phyloP scores from a whole-genome alignment of 2,113 vertebrate species.

The Psephotus haematonotus region DNA sequence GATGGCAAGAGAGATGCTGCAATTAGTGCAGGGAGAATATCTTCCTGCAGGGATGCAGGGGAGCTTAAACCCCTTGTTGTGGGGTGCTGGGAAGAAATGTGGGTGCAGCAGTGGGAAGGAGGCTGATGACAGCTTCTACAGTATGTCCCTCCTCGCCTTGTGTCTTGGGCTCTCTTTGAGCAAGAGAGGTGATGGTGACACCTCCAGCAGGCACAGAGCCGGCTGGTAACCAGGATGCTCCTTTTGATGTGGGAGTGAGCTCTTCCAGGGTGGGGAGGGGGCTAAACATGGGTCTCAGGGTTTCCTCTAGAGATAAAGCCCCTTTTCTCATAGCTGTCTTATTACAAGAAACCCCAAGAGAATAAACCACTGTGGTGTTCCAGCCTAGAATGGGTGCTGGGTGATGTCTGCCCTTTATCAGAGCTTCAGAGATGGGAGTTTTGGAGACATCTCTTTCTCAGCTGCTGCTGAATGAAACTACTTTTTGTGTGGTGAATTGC shows the following conservation, averaged over 20 bases:
- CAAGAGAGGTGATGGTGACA: not conserved
- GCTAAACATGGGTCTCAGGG: not conserved
- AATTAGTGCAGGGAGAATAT: not conserved
- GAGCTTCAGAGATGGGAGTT: not conserved
- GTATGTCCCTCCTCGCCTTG: fast-evolving
- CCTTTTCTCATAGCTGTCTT: not conserved
- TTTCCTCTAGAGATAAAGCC: not conserved
- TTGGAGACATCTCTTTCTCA: not conserved
- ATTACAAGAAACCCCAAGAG: not conserved
- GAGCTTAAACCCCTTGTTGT: not conserved
- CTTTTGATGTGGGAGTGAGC: not conserved
- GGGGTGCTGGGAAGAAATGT: not conserved
- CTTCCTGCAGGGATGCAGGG: not conserved
- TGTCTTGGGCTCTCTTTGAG: not conserved
- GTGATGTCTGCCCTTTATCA: fast-evolving
- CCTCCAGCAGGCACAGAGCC: not conserved
- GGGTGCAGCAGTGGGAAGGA: fast-evolving
- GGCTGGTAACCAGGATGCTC: fast-evolving
- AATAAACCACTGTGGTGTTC: fast-evolving
- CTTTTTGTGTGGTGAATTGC: not conserved
- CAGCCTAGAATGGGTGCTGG: not conserved
- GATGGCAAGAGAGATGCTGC: not conserved
- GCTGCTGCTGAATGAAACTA: not conserved
- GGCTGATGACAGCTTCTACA: not conserved
- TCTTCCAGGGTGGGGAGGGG: not conserved